phyloP scores from a whole-genome alignment of 2,113 vertebrate species.

The Helogale parvula region DNA sequence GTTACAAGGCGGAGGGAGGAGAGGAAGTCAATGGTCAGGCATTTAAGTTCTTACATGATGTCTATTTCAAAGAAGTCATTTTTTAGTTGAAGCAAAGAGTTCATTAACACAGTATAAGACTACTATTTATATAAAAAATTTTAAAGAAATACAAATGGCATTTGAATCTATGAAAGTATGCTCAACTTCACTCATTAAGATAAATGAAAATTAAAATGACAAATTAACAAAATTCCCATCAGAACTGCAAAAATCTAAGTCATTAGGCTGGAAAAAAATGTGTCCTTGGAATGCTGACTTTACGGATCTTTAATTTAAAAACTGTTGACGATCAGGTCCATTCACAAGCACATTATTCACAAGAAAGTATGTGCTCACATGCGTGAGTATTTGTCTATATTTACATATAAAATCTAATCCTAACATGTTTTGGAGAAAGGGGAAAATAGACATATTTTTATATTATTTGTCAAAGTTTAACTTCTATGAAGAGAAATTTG shows the following conservation, averaged over 20 bases:
- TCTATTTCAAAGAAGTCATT: conserved; percentile 42
- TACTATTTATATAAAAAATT: not conserved
- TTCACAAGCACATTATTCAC: not conserved
- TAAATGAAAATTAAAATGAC: conserved; percentile 48
- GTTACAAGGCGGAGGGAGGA: not conserved
- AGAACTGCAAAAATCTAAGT: conserved; percentile 32
- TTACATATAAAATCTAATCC: conserved; percentile 20
- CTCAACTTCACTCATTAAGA: conserved; percentile 22
- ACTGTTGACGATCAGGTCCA: not conserved
- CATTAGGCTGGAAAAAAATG: not conserved
- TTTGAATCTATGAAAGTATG: conserved; percentile 24
- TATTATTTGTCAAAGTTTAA: conserved; percentile 10
- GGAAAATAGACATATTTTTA: not conserved
- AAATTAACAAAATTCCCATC: conserved; percentile 46
- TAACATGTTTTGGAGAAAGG: conserved; percentile 33
- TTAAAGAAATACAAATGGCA: conserved; percentile 27
- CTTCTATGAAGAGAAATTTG: conserved; percentile 8
- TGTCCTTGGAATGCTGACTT: conserved; percentile 27
- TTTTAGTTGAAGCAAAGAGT: conserved; percentile 16
- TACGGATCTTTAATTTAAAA: conserved; percentile 46
- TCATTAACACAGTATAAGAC: not conserved
- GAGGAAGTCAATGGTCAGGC: not conserved
- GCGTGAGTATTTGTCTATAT: not conserved
- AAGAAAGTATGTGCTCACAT: not conserved
- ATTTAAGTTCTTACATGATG: conserved; percentile 10